A percentile compares a stretch with the other conserved stretches of the same genome.
These are phyloP conservation scores for Enteromius argenteus DNA, from an alignment of 2,797 vertebrate species.

Conservation along the genomic window DNA sequence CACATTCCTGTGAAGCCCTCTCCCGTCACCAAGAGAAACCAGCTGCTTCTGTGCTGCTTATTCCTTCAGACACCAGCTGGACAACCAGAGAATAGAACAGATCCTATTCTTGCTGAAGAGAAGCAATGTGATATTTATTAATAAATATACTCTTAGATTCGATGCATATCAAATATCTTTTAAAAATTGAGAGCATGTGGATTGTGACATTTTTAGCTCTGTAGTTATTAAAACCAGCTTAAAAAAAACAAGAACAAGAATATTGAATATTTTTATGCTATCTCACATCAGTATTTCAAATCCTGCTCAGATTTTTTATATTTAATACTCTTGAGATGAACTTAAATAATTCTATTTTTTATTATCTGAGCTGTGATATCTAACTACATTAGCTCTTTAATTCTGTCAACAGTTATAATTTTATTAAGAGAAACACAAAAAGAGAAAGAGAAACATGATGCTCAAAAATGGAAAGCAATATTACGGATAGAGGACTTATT, in stretches of 20 bases:
- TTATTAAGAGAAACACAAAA: neutral
- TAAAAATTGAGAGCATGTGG: neutral
- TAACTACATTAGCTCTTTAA: neutral
- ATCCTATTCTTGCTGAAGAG: slow-evolving; percentile 37
- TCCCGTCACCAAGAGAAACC: slow-evolving; percentile 62
- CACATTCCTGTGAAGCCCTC: slow-evolving; percentile 59
- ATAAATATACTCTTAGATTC: slow-evolving; percentile 6
- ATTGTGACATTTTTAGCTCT: neutral
- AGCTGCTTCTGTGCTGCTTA: slow-evolving; percentile 26
- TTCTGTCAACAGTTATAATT: too few species aligned
- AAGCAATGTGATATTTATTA: slow-evolving; percentile 6
- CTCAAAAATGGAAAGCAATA: neutral
- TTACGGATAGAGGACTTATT: neutral
- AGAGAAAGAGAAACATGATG: neutral
- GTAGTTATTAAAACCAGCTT: neutral
- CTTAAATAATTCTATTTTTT: neutral
- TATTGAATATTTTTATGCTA: neutral
- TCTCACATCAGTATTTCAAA: neutral
- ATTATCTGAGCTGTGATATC: neutral
- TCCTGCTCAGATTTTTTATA: neutral
- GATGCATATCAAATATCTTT: neutral
- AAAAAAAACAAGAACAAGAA: neutral
- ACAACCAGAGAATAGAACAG: slow-evolving; percentile 27
- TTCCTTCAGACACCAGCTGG: slow-evolving; percentile 27
- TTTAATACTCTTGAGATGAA: neutral